Percentiles rank a stretch among this genome's conserved stretches.
These are phyloP conservation scores for Ailuropoda melanoleuca DNA, from an alignment of 2,113 vertebrate species.

Conservation along the genomic window DNA sequence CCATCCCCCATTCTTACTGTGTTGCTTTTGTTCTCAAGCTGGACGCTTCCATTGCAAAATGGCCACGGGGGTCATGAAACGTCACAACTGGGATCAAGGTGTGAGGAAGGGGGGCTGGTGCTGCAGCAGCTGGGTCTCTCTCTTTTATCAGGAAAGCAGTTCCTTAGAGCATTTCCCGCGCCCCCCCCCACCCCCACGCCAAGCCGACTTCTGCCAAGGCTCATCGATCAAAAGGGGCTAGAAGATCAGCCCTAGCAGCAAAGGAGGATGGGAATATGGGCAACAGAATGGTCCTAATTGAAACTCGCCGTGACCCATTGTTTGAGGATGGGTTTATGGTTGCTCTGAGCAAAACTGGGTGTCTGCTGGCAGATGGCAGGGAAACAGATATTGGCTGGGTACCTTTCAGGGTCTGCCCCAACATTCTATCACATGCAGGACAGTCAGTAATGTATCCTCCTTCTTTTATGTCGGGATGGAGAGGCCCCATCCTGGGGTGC, in stretches of 20 bases:
- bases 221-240: neutral
- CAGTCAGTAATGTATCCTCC: neutral
- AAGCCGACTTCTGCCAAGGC: neutral
- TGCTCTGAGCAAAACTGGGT: neutral
- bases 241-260: neutral
- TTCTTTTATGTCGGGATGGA: neutral
- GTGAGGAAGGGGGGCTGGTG: neutral
- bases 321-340: neutral
- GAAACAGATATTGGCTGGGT: neutral
- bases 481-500: too few species aligned
- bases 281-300: neutral
- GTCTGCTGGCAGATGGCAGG: neutral
- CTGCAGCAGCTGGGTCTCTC: too few species aligned
- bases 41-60: too few species aligned
- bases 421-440: neutral
- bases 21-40: neutral
- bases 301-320: neutral
- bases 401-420: neutral
- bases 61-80: neutral
- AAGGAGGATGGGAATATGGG: neutral
- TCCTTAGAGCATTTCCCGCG: neutral
- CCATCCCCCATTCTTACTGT: neutral
- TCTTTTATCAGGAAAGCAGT: neutral
- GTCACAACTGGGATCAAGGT: neutral
- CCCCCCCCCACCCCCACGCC: neutral